Percentiles rank a stretch among this genome's conserved stretches.
Conservation (phyloP, 2,797 vertebrate genomes). For the Chiroxiphia lanceolata region DNA sequence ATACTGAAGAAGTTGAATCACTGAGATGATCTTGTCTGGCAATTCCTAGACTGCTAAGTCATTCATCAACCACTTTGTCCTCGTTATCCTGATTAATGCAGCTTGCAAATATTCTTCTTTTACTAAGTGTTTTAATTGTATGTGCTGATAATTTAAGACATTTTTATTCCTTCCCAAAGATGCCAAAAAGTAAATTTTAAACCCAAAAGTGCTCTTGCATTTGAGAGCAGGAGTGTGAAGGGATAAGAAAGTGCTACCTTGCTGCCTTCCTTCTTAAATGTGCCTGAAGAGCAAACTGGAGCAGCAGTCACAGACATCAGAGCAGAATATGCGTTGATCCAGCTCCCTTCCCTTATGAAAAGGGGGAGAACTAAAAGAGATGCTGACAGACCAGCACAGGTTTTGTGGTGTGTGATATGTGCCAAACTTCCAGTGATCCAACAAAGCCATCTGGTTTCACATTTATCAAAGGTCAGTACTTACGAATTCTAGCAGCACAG, state of each 20-base stretch:
- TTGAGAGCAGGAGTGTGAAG: background rate
- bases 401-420: slow-evolving; percentile 24
- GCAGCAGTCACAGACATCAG: background rate
- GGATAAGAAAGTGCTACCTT: background rate
- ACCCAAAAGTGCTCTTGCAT: background rate
- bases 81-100: background rate
- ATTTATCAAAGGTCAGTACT: slow-evolving; percentile 57
- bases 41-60: background rate
- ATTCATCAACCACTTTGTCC: background rate
- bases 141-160: background rate
- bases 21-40: background rate
- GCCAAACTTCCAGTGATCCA: slow-evolving; percentile 50
- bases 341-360: background rate
- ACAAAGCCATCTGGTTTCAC: slow-evolving; percentile 64
- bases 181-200: background rate
- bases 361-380: background rate
- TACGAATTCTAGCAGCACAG: slow-evolving; percentile 34
- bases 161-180: background rate
- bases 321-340: background rate
- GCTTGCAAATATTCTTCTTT: background rate
- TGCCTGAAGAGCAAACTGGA: background rate
- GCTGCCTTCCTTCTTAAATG: background rate
- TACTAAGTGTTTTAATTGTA: background rate
- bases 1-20: background rate
- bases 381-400: slow-evolving; percentile 15